Base-by-base conservation (phyloP, 2,113 vertebrate genomes). In the Heterotilapia buettikoferi region DNA sequence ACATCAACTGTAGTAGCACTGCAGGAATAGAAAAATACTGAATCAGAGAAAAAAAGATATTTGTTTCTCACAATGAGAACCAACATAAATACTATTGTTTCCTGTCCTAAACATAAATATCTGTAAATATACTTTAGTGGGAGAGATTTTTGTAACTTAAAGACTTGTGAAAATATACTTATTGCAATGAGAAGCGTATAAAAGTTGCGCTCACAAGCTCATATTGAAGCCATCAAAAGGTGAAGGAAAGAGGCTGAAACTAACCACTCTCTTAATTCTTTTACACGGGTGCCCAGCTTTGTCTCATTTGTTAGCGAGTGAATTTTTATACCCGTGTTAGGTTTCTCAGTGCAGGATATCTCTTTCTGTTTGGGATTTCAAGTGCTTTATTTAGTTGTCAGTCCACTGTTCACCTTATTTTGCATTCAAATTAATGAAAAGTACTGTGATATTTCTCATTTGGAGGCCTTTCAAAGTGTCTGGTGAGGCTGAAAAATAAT, bases 111-210 rank as follows among this genome's bases (percentile, higher is more conserved):
- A 50, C 21, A 45, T 85, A 63, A 92, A 92, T 82, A 85, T 78
- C 73, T 33, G 5, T 24, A 6, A 5, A 87, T 90, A 83, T 71
- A 38, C 59, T 89, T 82, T 86, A 80, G 89, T 86, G 84, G 85
- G 45, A 59, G 26, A 83, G 10, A 57, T n/a, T 91, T 88, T 86
- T 53, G 76, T 92, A 50, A 88, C 45, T 83, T n/a, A 82, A 88
- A 82, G 78, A 80, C 71, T 87, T 86, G n/a, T 93, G 82, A 91
- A 90, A 91, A 90, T 88, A 84, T 84, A 92, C 66, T 38, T 80
- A 24, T 76, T 45, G 6, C 29, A 86, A 90, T 90, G 78, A 89
- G 83, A 84, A 80, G 80, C 66, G 38, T 43, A 54, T 43, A 47
- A 86, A 88, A 84, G 21, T 71, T 89, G 61, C 40, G 43, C 56